Conservation (phyloP, 2,888 invertebrate species). For the Eucriotettix oculatus region DNA sequence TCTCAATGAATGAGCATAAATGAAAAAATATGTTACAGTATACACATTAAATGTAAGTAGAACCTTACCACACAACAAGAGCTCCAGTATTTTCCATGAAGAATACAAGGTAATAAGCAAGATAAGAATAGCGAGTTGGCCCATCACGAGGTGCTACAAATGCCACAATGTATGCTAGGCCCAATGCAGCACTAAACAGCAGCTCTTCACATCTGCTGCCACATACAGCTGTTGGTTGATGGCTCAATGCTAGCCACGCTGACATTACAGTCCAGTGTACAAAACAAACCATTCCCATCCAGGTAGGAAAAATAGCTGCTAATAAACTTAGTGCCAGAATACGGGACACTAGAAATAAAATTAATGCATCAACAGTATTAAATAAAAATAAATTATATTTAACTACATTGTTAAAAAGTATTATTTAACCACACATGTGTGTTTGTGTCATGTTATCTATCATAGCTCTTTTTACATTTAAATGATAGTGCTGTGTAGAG, state of each 20-base stretch:
- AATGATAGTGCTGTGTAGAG: too few species aligned
- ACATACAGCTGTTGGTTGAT: conserved; percentile 28
- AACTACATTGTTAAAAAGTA: too few species aligned
- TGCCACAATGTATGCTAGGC: conserved; percentile 39
- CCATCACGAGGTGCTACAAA: conserved; percentile 42
- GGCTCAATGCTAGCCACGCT: conserved; percentile 32
- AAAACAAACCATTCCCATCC: conserved; percentile 30
- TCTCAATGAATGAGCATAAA: too few species aligned
- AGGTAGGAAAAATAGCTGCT: conserved; percentile 32
- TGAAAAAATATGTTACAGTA: too few species aligned
- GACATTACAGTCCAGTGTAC: conserved; percentile 39
- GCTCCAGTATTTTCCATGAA: conserved; percentile 32
- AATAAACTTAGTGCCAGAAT: conserved; percentile 37
- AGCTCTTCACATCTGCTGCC: conserved; percentile 28
- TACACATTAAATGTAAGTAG: background rate
- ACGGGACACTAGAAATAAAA: conserved; percentile 27
- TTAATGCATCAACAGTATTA: background rate
- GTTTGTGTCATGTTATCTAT: too few species aligned
- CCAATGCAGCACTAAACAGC: conserved; percentile 33
- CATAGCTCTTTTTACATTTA: too few species aligned
- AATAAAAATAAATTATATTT: too few species aligned
- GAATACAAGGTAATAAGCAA: conserved; percentile 30
- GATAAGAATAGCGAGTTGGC: conserved; percentile 34
- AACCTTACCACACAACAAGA: conserved; percentile 28
- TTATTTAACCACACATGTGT: too few species aligned